These are phyloP conservation scores for Papio anubis DNA, from an alignment of 2,113 vertebrate genomes.

Conservation along the genomic window DNA sequence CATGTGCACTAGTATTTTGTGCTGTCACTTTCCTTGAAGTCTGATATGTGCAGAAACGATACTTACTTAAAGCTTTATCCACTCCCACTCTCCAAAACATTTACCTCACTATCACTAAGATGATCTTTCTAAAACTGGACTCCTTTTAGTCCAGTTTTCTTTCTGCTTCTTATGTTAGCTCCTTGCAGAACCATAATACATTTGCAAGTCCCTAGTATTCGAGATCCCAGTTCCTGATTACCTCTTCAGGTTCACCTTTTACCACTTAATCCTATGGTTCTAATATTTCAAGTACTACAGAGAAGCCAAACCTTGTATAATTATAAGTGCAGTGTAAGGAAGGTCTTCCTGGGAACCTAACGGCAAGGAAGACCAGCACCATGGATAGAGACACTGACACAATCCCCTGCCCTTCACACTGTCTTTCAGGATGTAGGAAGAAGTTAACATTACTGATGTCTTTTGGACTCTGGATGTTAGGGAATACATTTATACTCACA, in stretches of 20 bases:
- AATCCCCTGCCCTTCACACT: background rate
- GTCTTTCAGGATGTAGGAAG: background rate
- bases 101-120: background rate
- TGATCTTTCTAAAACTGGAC: slow-evolving; percentile 1
- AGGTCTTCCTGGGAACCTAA: background rate
- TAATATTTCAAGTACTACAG: background rate
- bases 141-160: background rate
- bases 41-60: background rate
- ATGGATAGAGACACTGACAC: background rate
- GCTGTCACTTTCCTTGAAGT: background rate
- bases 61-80: background rate
- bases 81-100: background rate
- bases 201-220: slow-evolving; percentile 5
- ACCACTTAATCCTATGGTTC: background rate
- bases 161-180: background rate
- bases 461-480: background rate
- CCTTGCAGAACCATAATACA: slow-evolving; percentile 13
- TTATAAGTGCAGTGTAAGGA: background rate
- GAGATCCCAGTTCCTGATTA: background rate
- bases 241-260: background rate
- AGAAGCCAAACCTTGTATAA: background rate
- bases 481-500: background rate
- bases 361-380: background rate
- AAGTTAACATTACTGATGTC: background rate
- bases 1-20: background rate